Evolutionary conservation across 1,140 invertebrate genomes (phyloP).

Genomic region (Amyelois transitella): DNA sequence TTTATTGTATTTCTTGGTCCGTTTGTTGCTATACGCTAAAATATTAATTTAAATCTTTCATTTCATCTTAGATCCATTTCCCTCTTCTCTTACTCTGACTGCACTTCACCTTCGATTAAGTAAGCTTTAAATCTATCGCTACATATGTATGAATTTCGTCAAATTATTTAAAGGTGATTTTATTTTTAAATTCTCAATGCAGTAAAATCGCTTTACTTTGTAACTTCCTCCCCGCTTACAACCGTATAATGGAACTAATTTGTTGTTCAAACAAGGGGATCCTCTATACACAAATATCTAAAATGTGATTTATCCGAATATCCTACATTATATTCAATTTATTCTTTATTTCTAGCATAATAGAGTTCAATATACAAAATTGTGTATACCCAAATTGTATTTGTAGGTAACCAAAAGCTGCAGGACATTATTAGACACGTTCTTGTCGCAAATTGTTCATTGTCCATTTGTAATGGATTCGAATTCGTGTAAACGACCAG

Average conservation of each 20-base stretch:
- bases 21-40: too few relatives aligned
- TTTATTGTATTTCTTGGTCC: too few relatives aligned
- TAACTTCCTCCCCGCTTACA: conserved; percentile 47
- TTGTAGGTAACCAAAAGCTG: conserved; percentile 28
- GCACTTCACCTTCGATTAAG: too few relatives aligned
- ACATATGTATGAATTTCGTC: too few relatives aligned
- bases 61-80: too few relatives aligned
- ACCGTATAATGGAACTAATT: conserved; percentile 69
- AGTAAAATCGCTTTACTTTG: neutral
- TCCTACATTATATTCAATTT: neutral
- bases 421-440: conserved; percentile 55
- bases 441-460: conserved; percentile 39
- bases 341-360: neutral
- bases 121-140: too few relatives aligned
- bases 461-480: conserved; percentile 27
- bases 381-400: neutral
- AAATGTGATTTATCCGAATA: conserved; percentile 12
- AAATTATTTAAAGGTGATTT: too few relatives aligned
- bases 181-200: neutral
- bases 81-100: too few relatives aligned
- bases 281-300: conserved; percentile 52
- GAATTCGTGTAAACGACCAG: conserved; percentile 30
- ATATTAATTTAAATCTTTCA: too few relatives aligned
- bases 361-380: neutral
- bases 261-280: conserved; percentile 68